Percentiles rank a stretch among this genome's conserved stretches.
These are phyloP conservation scores for Jacana jacana DNA, from an alignment of 2,113 vertebrate genomes.

Conservation along the genomic window DNA sequence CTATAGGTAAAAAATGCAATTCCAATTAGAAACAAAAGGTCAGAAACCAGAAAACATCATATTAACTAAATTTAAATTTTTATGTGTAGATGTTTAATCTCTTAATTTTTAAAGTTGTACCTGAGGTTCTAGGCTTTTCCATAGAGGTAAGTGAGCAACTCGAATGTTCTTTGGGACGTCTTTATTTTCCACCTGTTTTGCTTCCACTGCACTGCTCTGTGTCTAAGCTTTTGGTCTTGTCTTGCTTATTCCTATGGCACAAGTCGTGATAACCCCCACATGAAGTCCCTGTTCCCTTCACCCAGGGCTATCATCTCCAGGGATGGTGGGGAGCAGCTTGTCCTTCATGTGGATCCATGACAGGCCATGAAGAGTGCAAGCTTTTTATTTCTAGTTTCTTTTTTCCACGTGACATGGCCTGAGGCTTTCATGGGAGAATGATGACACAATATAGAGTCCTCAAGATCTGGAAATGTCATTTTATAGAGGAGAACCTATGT, in stretches of 20 bases:
- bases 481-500: not conserved
- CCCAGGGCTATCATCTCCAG: not conserved
- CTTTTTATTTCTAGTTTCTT: not conserved
- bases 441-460: not conserved
- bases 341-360: not conserved
- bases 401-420: no score
- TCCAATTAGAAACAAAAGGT: not conserved
- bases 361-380: accelerated
- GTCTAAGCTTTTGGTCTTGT: not conserved
- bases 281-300: not conserved
- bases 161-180: not conserved
- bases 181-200: not conserved
- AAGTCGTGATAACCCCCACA: accelerated
- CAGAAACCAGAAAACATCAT: not conserved
- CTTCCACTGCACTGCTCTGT: not conserved
- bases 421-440: not conserved
- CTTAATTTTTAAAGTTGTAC: not conserved
- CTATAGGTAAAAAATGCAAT: not conserved
- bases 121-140: not conserved
- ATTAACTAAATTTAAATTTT: not conserved
- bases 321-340: not conserved
- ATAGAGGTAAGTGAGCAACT: not conserved
- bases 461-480: not conserved
- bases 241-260: not conserved
- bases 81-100: not conserved